Base-by-base conservation (phyloP, 2,888 invertebrate genomes). In the Noctua comes region DNA sequence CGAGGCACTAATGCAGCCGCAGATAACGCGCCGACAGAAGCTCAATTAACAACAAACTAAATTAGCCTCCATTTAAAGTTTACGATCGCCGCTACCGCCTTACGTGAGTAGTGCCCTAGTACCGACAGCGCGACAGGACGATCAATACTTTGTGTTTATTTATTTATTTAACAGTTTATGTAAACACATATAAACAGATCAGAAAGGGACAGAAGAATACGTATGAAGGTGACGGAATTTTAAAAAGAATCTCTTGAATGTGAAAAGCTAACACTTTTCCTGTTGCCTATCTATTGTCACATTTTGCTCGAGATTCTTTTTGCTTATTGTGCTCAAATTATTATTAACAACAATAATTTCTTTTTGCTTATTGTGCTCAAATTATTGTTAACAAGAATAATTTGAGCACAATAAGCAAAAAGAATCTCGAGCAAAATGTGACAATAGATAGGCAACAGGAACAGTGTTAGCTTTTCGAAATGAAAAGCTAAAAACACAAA, bases 41-140 rank as follows among this genome's bases (percentile, higher is more conserved):
- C 93, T 96, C 97, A 97, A 96, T 97, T 96, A 96, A 97, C 96
- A 95, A 93, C 95, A 94, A 94, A 95, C 96, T 96, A 94, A 97
- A 96, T 97, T 96, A 96, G 96, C 93, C 92, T 91, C 96, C 96
- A 96, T 96, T 97, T 96, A 96, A 96, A 95, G 90, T 97, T 96
- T 96, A 96, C 95, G 96, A 96, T 92, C 94, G 88, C 93, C 92
- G 96, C 97, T 97, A 97, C 97, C 89, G 96, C 95, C 96, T 96
- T 97, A 96, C 97, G 96, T 96, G 94, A 85, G 82, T 79, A 82
- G 94, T 94, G 94, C 91, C 75, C 94, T 78, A 79, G 94, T 94
- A 95, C 91, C 76, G 95, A 93, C 92, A 94, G 94, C n/a, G 24
- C 46, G 16, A 68, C 82, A 80, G 76, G 83, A 69, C 72, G 70